phyloP scores from a whole-genome alignment of 2,888 invertebrate species.

The Notodonta dromedarius region DNA sequence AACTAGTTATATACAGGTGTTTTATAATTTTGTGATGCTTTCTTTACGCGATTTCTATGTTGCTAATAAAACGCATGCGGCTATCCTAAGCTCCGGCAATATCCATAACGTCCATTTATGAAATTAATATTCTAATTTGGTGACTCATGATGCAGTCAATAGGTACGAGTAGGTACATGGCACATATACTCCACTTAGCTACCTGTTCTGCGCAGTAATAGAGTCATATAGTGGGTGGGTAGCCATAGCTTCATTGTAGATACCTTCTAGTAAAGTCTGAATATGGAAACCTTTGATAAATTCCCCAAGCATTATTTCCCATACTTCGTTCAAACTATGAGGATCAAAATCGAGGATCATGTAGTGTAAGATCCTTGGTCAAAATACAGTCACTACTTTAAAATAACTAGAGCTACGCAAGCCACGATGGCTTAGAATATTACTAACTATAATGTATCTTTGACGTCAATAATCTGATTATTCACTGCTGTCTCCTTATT shows the following conservation, averaged over 20 bases:
- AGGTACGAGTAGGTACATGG: conserved; percentile 25
- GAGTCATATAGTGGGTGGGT: not conserved
- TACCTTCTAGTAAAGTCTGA: not conserved
- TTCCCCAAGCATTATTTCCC: too few species aligned
- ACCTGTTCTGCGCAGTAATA: conserved; percentile 40
- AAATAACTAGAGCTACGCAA: too few species aligned
- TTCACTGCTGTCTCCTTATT: conserved; percentile 27
- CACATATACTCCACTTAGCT: conserved; percentile 24
- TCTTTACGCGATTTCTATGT: too few species aligned
- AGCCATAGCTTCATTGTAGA: conserved; percentile 1
- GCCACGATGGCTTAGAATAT: not conserved
- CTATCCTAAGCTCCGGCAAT: not conserved
- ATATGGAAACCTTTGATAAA: not conserved
- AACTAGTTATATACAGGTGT: too few species aligned
- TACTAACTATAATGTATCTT: not conserved
- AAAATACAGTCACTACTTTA: too few species aligned
- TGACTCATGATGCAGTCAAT: conserved; percentile 43
- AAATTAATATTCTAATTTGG: conserved; percentile 51
- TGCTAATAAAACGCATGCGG: not conserved
- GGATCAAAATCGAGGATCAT: too few species aligned
- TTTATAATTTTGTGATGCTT: too few species aligned
- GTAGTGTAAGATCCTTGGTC: too few species aligned
- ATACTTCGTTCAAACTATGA: too few species aligned
- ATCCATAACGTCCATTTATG: conserved; percentile 12
- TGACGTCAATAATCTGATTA: conserved; percentile 14